Evolutionary conservation across 92 coral and sea anemone species (phyloP), one percentile per base, ranked within the genome.

Genomic region (Epizoanthus rinbou): DNA sequence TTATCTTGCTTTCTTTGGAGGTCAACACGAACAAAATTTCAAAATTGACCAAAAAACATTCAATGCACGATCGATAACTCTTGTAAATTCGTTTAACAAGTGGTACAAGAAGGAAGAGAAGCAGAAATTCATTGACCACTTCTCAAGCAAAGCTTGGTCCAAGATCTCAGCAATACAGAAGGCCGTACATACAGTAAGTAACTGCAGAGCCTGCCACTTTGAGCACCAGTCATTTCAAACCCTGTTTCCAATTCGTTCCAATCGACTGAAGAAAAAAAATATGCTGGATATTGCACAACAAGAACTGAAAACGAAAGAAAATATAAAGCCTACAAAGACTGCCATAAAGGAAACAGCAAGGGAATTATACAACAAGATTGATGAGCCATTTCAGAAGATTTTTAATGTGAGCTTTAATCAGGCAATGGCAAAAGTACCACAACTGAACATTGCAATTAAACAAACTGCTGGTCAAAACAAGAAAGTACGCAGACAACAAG

Each of bases 381-480:
- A 83, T 54, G 39, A 50, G 69, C 54, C 53, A 63, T 83, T 83
- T 14, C 45, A 71, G 52, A 60, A 69, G 62, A 47, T 37, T 47
- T 33, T 57, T 54, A 54, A 70, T 62, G 35, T 71, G 23, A 57
- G 47, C 76, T 69, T 83, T 31, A 47, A 56, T 57, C 68, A 83
- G 33, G 80, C 80, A 71, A n/a, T 83, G 67, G 80, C 69, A 28
- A 83, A 71, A 28, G 80, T 83, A 23, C 80, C 86, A 8, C 39
- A 83, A 39, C 39, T 83, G 35, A 54, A 83, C 5, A 59, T 57
- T 28, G 69, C 18, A 63, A 25, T 31, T 17, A 71, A 83, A 64
- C 37, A 71, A 57, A 50, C 69, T 21, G 35, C 21, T 33, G 69
- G 39, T 11, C 69, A 33, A 71, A 83, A 18, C 15, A 83, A 83